Conservation (phyloP, 2,797 vertebrate species). For the Melanotaenia trifasciata region DNA sequence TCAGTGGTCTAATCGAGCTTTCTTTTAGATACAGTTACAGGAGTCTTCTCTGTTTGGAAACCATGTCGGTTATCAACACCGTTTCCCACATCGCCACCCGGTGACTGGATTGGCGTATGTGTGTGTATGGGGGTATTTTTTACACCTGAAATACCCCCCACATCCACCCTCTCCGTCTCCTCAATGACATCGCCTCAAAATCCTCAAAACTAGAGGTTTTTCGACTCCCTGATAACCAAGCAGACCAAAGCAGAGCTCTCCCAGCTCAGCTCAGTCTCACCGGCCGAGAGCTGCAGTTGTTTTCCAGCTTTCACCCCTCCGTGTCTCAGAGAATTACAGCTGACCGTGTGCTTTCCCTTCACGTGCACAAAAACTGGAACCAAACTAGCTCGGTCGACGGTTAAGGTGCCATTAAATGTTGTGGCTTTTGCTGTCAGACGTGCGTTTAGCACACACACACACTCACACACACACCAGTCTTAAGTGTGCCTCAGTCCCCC, state of each 20-base stretch:
- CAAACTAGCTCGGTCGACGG: constrained; percentile 13
- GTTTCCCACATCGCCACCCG: constrained; percentile 34
- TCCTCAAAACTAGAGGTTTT: not conserved
- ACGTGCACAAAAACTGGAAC: constrained; percentile 5
- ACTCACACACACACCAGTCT: constrained; percentile 10
- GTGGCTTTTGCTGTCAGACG: constrained; percentile 16
- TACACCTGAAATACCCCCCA: constrained; percentile 31
- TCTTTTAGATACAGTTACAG: not conserved
- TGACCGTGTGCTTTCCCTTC: not conserved
- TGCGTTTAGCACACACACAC: constrained; percentile 35
- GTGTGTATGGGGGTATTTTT: not conserved
- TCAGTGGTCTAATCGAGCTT: not conserved
- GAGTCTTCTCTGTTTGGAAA: not conserved
- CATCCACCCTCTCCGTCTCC: not conserved
- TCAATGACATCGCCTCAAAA: constrained; percentile 6
- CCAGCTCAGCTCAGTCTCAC: constrained; percentile 24
- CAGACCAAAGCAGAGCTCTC: constrained; percentile 1
- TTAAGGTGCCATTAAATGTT: constrained; percentile 26
- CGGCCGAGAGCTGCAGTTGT: constrained; percentile 44
- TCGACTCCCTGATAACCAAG: not conserved
- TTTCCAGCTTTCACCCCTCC: constrained; percentile 28
- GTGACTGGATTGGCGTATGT: constrained; percentile 17
- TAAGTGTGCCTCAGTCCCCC: constrained; percentile 42
- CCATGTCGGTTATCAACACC: constrained; percentile 34
- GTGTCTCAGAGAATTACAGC: constrained; percentile 9